phyloP scores from a whole-genome alignment of 1,140 invertebrate species.

The Platyscapa corneri region DNA sequence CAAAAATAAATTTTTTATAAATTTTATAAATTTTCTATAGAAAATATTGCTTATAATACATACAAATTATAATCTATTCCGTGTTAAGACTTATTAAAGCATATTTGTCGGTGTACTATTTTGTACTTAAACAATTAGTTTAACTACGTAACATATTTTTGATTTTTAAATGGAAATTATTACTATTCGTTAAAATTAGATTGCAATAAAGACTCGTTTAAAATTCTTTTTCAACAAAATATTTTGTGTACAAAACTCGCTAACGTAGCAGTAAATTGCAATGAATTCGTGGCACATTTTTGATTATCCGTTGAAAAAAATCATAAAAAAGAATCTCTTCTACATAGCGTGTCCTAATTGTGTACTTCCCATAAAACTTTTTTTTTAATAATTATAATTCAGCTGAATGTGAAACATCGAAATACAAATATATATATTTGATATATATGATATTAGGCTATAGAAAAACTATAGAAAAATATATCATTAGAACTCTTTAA shows the following conservation, averaged over 20 bases:
- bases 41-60: not conserved
- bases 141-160: not conserved
- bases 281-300: constrained; percentile 39
- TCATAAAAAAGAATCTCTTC: not conserved
- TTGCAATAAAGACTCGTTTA: not conserved
- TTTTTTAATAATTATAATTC: not conserved
- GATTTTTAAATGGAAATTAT: not conserved
- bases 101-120: not conserved
- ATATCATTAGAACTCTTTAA: not conserved
- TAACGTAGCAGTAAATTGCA: not conserved
- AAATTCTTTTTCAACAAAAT: not conserved
- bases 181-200: too few species aligned
- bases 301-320: constrained; percentile 40
- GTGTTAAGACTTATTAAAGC: too few species aligned
- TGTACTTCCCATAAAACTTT: not conserved
- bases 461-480: too few species aligned
- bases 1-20: not conserved
- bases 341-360: not conserved
- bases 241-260: not conserved
- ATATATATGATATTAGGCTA: too few species aligned
- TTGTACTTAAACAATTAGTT: not conserved
- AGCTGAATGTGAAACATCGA: too few species aligned
- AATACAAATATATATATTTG: too few species aligned
- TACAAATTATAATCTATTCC: not conserved
- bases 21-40: not conserved